Base-by-base conservation (phyloP, 2,888 invertebrate genomes). In the Synanthedon andrenaeformis region DNA sequence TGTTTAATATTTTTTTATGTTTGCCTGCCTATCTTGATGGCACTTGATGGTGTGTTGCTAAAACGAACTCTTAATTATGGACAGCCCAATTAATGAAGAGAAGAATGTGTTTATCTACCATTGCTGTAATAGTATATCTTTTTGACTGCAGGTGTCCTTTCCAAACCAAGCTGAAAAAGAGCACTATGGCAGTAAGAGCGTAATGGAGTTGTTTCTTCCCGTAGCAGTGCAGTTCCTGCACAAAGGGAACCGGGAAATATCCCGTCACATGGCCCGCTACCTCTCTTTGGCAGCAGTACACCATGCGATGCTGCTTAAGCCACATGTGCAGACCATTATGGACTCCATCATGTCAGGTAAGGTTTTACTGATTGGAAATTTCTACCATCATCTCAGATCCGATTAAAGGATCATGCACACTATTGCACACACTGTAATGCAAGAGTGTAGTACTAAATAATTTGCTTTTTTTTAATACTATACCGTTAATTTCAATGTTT, bases 241-340 rank as follows among this genome's bases (percentile, higher is more conserved):
- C 68, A 95, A 95, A 73, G 95, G 95, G 54, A 97, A 97, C 79
- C 91, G 92, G 59, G 97, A 97, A 77, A 89, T 98, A 58, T 95
- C 95, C 0, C 89, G 96, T 56, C 96, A 96, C 74, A 93, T 97
- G 89, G 95, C 96, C 48, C 94, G 96, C 52, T 98, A 98, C 78
- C 89, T 98, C 52, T 96, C 96, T 0, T 84, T 98, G 61, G 97
- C 97, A 12, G 97, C 97, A 53, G 95, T 96, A 57, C 95, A 96
- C 71, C 96, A 97, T 80, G 94, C 96, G 3, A 92, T 92, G 58
- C 82, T 97, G 58, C 84, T 98, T 48, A 94, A 96, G 63, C 93
- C 94, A 11, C 95, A 97, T 76, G 94, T 96, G 53, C 93, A 95
- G 62, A 93, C 94, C 5, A 96, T 97, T 55, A 94, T 97, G 89